phyloP scores from a whole-genome alignment of 2,113 vertebrate genomes.

The Anolis carolinensis region DNA sequence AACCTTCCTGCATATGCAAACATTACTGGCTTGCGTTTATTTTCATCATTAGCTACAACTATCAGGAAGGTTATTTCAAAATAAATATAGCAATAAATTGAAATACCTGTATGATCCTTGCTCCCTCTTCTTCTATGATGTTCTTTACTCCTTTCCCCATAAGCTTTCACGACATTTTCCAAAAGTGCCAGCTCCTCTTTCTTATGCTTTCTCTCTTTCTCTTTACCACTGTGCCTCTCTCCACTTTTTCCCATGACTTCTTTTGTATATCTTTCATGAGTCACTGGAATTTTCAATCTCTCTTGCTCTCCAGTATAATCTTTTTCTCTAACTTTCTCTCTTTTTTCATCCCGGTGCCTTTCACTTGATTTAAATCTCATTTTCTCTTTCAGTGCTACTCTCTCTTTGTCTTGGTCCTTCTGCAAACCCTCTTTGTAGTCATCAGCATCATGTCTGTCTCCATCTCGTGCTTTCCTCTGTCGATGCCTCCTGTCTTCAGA shows the following conservation, averaged over 20 bases:
- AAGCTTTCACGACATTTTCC: conserved; percentile 26
- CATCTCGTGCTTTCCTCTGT: conserved; percentile 66
- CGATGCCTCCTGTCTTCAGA: conserved; percentile 70
- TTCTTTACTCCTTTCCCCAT: conserved; percentile 47
- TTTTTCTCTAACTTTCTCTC: conserved; percentile 53
- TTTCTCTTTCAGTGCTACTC: conserved; percentile 65
- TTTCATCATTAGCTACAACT: background rate
- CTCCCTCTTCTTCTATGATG: conserved; percentile 57
- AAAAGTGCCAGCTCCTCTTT: conserved; percentile 51
- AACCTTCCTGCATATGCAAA: background rate
- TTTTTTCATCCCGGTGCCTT: conserved; percentile 64
- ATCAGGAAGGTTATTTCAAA: conserved; percentile 16
- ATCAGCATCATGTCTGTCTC: conserved; percentile 24
- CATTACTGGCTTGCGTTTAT: background rate
- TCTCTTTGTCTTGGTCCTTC: conserved; percentile 58
- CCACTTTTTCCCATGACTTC: conserved; percentile 58
- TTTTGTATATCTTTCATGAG: conserved; percentile 32
- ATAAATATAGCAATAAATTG: conserved; percentile 4
- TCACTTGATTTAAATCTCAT: conserved; percentile 64
- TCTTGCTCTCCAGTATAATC: conserved; percentile 38
- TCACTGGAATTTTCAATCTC: conserved; percentile 26
- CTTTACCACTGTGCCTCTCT: conserved; percentile 49
- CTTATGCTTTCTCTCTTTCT: conserved; percentile 45
- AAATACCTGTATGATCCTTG: conserved; percentile 58
- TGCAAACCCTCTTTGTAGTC: conserved; percentile 29